Percentiles rank a stretch among this genome's conserved stretches.
phyloP scores from a whole-genome alignment of 1,140 invertebrate species.

The Tetramorium alpestre region DNA sequence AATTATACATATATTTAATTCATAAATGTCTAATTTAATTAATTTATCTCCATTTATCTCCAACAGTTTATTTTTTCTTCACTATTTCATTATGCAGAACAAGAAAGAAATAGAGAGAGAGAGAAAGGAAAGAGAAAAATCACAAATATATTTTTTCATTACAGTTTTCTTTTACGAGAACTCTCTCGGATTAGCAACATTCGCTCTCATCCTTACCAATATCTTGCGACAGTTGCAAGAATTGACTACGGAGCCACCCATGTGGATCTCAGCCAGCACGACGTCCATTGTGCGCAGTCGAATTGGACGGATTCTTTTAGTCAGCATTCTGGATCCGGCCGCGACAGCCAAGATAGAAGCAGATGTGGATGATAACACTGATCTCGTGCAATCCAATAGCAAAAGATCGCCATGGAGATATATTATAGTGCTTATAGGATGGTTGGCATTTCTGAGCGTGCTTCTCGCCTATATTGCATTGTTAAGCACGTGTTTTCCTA shows the following conservation, averaged over 20 bases:
- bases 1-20: conserved; percentile 5
- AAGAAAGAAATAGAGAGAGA: neutral
- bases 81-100: neutral
- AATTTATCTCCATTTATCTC: too few species aligned
- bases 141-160: conserved; percentile 52
- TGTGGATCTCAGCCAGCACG: conserved; percentile 66
- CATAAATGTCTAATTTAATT: neutral
- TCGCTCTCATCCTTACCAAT: conserved; percentile 83
- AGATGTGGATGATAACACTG: conserved; percentile 74
- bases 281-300: conserved; percentile 71
- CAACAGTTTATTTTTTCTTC: neutral
- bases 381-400: conserved; percentile 64
- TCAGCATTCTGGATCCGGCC: conserved; percentile 78
- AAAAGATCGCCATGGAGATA: conserved; percentile 71
- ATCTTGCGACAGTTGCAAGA: conserved; percentile 75
- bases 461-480: conserved; percentile 72
- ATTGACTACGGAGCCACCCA: conserved; percentile 59
- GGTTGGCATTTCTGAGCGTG: conserved; percentile 72
- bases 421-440: conserved; percentile 71
- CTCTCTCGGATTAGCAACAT: conserved; percentile 81
- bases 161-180: conserved; percentile 84
- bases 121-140: neutral
- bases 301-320: conserved; percentile 76
- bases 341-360: conserved; percentile 73
- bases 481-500: conserved; percentile 70